phyloP scores from a whole-genome alignment of 2,888 invertebrate genomes.

The Acronicta psi region DNA sequence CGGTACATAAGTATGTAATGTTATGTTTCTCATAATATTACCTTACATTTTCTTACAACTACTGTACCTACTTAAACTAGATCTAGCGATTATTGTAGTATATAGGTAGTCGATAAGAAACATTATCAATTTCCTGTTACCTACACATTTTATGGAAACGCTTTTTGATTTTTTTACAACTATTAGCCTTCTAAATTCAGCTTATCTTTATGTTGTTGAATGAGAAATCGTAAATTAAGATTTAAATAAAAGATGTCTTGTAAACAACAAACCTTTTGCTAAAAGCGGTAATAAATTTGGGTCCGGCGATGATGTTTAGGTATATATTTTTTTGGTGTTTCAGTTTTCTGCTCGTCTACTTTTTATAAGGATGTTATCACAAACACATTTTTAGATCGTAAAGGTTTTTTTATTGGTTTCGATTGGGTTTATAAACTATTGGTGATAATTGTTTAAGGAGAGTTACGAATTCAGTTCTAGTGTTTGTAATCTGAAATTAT shows the following conservation, averaged over 20 bases:
- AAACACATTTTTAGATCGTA: slow-evolving; percentile 36
- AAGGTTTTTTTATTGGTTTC: too few species aligned
- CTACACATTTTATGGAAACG: slow-evolving; percentile 45
- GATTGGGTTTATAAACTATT: too few species aligned
- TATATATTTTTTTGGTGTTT: slow-evolving; percentile 58
- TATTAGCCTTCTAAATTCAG: slow-evolving; percentile 67
- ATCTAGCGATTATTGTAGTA: slow-evolving; percentile 17
- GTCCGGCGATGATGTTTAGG: slow-evolving; percentile 64
- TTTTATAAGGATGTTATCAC: slow-evolving; percentile 59
- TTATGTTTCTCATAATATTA: too few species aligned
- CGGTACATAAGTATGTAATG: too few species aligned
- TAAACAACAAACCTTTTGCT: slow-evolving; percentile 87
- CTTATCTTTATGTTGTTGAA: slow-evolving; percentile 80
- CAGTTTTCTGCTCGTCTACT: slow-evolving; percentile 67
- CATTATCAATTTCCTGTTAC: slow-evolving; percentile 58
- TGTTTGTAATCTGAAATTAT: too few species aligned
- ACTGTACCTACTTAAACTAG: background rate
- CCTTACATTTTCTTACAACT: too few species aligned
- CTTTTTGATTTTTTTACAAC: slow-evolving; percentile 57
- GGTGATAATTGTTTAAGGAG: too few species aligned
- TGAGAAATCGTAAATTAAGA: slow-evolving; percentile 83
- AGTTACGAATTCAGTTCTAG: too few species aligned
- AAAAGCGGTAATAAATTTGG: slow-evolving; percentile 84
- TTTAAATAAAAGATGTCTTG: slow-evolving; percentile 86
- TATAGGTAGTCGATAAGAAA: slow-evolving; percentile 34